Percentiles rank a stretch among this genome's conserved stretches.
Evolutionary conservation across 2,797 vertebrate species (phyloP).

Genomic region (Caiman crocodilus): DNA sequence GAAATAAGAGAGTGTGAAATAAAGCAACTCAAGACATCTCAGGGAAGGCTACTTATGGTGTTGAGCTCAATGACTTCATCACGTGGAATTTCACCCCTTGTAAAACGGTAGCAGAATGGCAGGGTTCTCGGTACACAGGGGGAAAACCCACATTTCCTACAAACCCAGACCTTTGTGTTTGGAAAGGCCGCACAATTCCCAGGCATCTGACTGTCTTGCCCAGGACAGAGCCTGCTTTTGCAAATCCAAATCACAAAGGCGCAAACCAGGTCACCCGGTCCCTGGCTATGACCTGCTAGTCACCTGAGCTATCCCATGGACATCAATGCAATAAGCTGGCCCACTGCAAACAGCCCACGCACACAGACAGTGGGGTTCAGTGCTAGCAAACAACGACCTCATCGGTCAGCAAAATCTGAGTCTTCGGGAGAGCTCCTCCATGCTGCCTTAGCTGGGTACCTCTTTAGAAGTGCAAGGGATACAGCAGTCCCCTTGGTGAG

Average conservation of each 20-base stretch:
- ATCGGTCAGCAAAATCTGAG: not conserved
- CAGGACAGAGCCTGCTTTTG: not conserved
- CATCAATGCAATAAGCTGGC: not conserved
- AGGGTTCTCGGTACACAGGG: not conserved
- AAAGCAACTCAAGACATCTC: not conserved
- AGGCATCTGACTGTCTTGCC: not conserved
- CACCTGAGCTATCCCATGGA: not conserved
- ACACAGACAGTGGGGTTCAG: not conserved
- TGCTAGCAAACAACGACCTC: rapidly evolving
- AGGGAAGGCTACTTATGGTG: not conserved
- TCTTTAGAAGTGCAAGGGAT: not conserved
- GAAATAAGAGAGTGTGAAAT: not conserved
- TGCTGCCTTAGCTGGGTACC: not conserved
- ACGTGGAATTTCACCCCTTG: not conserved
- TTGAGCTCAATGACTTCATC: not conserved
- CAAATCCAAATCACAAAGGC: not conserved
- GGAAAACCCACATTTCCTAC: not conserved
- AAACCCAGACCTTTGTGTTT: not conserved
- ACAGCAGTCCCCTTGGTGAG: not conserved
- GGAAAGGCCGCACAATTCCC: not conserved
- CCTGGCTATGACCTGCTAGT: not conserved
- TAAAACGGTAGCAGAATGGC: not conserved
- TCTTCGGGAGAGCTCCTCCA: rapidly evolving
- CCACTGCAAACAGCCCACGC: not conserved
- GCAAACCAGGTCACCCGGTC: rapidly evolving